Percentiles rank a stretch among this genome's conserved stretches.
Evolutionary conservation across 1,140 invertebrate species (phyloP).

Genomic region (Cydia pomonella): DNA sequence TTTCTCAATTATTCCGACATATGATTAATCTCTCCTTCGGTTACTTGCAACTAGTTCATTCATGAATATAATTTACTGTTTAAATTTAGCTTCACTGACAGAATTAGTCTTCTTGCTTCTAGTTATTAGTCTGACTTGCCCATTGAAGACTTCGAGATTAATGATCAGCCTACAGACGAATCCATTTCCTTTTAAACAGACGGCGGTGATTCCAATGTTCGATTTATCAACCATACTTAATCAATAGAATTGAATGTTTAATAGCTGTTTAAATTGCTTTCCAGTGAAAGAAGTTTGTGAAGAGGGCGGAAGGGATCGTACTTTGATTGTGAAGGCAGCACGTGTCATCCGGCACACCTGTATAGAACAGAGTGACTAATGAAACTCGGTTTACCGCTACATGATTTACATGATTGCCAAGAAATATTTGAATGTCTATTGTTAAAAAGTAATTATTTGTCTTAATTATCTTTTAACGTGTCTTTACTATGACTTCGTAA

Average conservation of each 20-base stretch:
- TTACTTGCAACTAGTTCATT: slow-evolving; percentile 29
- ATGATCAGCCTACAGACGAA: slow-evolving; percentile 28
- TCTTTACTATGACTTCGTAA: neutral
- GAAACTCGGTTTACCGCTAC: slow-evolving; percentile 17
- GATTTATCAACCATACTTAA: slow-evolving; percentile 29
- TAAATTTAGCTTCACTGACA: slow-evolving; percentile 21
- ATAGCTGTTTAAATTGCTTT: slow-evolving; percentile 32
- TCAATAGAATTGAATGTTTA: slow-evolving; percentile 31
- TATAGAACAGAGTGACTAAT: slow-evolving; percentile 42
- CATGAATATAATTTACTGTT: slow-evolving; percentile 26
- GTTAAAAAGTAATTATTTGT: slow-evolving; percentile 5
- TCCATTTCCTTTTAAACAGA: slow-evolving; percentile 29
- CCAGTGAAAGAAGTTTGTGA: slow-evolving; percentile 32
- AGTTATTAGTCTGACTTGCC: slow-evolving; percentile 10
- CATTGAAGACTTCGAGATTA: slow-evolving; percentile 22
- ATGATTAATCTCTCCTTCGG: slow-evolving; percentile 17
- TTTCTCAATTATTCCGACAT: slow-evolving; percentile 33
- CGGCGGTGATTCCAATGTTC: slow-evolving; percentile 28
- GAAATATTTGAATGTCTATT: neutral
- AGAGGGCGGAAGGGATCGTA: slow-evolving; percentile 45
- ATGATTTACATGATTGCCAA: neutral
- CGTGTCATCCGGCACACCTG: slow-evolving; percentile 65
- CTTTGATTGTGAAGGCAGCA: slow-evolving; percentile 43
- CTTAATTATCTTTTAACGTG: neutral
- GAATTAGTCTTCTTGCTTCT: slow-evolving; percentile 30